Percentiles rank a stretch among this genome's conserved stretches.
Evolutionary conservation across 2,888 invertebrate genomes (phyloP).

Genomic region (Trachelus troglodyta): DNA sequence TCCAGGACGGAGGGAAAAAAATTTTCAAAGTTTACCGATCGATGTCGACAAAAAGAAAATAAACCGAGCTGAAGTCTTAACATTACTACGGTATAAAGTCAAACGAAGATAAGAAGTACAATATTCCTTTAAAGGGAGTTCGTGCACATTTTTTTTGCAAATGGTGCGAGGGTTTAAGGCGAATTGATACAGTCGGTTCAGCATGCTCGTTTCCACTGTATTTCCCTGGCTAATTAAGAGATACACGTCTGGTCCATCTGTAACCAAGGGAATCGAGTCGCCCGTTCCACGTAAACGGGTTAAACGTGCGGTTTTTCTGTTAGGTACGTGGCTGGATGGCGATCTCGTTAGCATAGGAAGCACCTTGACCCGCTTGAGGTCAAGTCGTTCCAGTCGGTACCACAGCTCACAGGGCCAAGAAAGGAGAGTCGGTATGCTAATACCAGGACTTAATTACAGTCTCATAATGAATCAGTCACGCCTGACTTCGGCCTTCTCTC

Average conservation of each 20-base stretch:
- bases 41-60: neutral
- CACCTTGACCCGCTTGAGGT: constrained; percentile 39
- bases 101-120: neutral
- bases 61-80: neutral
- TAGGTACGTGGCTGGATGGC: constrained; percentile 29
- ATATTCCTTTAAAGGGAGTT: neutral
- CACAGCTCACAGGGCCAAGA: constrained; percentile 10
- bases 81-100: neutral
- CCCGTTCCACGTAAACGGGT: constrained; percentile 31
- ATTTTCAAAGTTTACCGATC: neutral
- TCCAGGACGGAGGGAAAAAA: neutral
- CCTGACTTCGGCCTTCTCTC: constrained; percentile 29
- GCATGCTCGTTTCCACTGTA: constrained; percentile 27
- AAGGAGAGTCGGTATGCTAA: constrained; percentile 52
- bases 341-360: constrained; percentile 55
- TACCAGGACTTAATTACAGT: constrained; percentile 55
- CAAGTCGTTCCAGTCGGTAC: constrained; percentile 46
- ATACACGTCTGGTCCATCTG: constrained; percentile 46
- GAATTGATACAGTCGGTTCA: constrained; percentile 42
- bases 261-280: constrained; percentile 30
- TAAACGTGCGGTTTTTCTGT: constrained; percentile 32
- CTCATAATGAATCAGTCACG: constrained; percentile 61
- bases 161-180: neutral
- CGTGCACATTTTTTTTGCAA: neutral
- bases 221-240: constrained; percentile 52